Evolutionary conservation across 2,888 invertebrate genomes (phyloP).

Genomic region (Shargacucullia verbasci): DNA sequence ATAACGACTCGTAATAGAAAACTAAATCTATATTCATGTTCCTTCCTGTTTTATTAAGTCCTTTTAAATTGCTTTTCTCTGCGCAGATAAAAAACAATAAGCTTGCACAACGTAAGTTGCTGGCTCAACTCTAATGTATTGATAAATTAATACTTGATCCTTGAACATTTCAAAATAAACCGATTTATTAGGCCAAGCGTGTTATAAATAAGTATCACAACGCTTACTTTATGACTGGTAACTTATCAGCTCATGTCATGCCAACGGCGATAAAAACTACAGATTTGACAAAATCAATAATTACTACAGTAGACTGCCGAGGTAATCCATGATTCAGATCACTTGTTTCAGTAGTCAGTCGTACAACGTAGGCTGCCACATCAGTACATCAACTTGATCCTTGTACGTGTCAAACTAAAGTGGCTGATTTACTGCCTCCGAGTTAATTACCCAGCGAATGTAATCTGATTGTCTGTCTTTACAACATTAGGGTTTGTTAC

Average conservation of each 20-base stretch:
- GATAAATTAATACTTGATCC: too few relatives aligned
- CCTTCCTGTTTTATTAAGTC: neutral
- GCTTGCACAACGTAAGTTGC: too few relatives aligned
- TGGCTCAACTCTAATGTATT: too few relatives aligned
- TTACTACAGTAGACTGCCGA: neutral
- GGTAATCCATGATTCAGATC: neutral
- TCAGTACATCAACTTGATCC: slow-evolving; percentile 45
- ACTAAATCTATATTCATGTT: slow-evolving; percentile 23
- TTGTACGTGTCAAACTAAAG: slow-evolving; percentile 48
- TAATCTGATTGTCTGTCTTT: slow-evolving; percentile 43
- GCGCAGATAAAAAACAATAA: neutral
- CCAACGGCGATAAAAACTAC: too few relatives aligned
- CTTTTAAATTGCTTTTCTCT: neutral
- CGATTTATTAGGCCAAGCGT: too few relatives aligned
- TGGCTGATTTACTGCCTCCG: slow-evolving; percentile 45
- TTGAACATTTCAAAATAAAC: too few relatives aligned
- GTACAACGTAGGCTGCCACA: slow-evolving; percentile 9
- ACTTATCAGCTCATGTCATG: too few relatives aligned
- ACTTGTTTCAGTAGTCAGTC: neutral
- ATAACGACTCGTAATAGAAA: slow-evolving; percentile 13
- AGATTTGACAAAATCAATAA: too few relatives aligned
- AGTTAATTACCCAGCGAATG: slow-evolving; percentile 43
- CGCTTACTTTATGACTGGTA: too few relatives aligned
- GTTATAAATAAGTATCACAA: too few relatives aligned
- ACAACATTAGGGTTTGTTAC: slow-evolving; percentile 38